phyloP scores from a whole-genome alignment of 1,140 invertebrate species.

The Drosophila kepulauana region DNA sequence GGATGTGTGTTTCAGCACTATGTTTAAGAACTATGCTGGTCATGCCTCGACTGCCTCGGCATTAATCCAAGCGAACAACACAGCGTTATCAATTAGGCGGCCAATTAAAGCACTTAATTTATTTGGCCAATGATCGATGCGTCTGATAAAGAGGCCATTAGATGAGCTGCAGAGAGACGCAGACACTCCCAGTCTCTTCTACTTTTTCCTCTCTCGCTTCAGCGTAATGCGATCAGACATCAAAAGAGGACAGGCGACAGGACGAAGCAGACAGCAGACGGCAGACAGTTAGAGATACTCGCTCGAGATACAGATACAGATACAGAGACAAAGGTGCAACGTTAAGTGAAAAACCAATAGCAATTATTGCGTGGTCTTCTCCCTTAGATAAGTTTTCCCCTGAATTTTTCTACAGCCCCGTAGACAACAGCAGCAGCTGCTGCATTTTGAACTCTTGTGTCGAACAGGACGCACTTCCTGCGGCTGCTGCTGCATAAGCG shows the following conservation, averaged over 20 bases:
- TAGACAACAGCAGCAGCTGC: constrained; percentile 31
- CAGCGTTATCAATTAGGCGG: constrained; percentile 48
- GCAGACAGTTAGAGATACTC: not conserved
- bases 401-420: constrained; percentile 15
- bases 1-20: constrained; percentile 29
- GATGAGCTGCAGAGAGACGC: constrained; percentile 6
- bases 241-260: constrained; percentile 47
- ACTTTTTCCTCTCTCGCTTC: not conserved
- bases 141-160: constrained; percentile 52
- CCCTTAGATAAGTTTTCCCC: constrained; percentile 17
- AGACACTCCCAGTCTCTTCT: not conserved
- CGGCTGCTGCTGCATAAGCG: constrained; percentile 32
- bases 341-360: constrained; percentile 47
- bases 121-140: constrained; percentile 39
- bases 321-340: constrained; percentile 37
- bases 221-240: constrained; percentile 42
- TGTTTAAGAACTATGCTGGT: constrained; percentile 6
- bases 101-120: constrained; percentile 56
- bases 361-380: constrained; percentile 38
- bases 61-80: constrained; percentile 15
- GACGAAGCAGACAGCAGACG: constrained; percentile 19
- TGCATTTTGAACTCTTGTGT: constrained; percentile 37
- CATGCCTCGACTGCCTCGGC: not conserved
- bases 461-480: constrained; percentile 47
- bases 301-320: constrained; percentile 12